Conservation (phyloP, 1,140 invertebrate species). For the Lepidotrigona ventralis region DNA sequence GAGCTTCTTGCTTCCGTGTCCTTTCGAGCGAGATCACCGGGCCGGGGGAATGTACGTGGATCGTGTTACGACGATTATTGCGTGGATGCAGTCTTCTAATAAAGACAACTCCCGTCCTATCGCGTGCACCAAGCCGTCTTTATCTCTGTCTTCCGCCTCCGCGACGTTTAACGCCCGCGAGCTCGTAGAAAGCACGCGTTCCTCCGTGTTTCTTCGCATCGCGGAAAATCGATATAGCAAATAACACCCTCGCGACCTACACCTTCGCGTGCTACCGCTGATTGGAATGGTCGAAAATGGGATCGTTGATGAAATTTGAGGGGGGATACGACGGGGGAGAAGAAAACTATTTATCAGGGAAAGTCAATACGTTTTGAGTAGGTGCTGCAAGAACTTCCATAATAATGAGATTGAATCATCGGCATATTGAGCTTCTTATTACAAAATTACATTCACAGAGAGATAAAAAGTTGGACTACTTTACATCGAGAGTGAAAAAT, state of each 20-base stretch:
- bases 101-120: slow-evolving; percentile 14
- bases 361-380: not conserved
- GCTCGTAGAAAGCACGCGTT: slow-evolving; percentile 1
- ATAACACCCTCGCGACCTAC: slow-evolving; percentile 12
- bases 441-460: no score
- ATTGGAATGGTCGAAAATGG: not conserved
- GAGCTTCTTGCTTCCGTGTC: not conserved
- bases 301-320: not conserved
- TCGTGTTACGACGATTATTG: slow-evolving; percentile 36
- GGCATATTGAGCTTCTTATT: no score
- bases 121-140: not conserved
- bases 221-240: slow-evolving; percentile 35
- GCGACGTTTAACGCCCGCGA: not conserved
- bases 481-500: not conserved
- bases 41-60: not conserved
- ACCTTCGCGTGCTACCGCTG: not conserved
- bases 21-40: not conserved
- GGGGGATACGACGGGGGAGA: not conserved
- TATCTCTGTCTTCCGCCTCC: slow-evolving; percentile 29
- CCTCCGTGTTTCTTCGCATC: not conserved
- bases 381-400: not conserved
- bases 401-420: not conserved
- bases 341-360: not conserved
- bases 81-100: slow-evolving; percentile 21
- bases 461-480: not conserved